Evolutionary conservation across 2,113 vertebrate species (phyloP).

Genomic region (Percopsis transmontana): DNA sequence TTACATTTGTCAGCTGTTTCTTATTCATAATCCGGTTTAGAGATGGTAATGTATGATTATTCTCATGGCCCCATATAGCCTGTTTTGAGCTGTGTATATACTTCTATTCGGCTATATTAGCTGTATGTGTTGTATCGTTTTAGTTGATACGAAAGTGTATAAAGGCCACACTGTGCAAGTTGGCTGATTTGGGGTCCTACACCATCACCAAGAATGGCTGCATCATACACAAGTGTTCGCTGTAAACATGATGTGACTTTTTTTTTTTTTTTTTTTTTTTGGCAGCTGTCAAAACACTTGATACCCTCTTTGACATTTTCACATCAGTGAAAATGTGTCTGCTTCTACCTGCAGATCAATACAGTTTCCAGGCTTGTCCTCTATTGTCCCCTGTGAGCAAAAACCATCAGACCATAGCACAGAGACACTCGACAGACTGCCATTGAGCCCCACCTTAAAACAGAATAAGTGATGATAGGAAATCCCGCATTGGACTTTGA

Average conservation of each 20-base stretch:
- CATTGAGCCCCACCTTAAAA: slow-evolving; percentile 44
- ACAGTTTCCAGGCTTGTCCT: slow-evolving; percentile 41
- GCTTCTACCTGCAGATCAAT: slow-evolving; percentile 39
- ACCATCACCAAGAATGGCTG: slow-evolving; percentile 46
- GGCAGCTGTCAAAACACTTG: slow-evolving; percentile 49
- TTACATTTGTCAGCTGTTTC: background rate
- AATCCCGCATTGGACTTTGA: slow-evolving; percentile 46
- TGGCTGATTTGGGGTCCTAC: slow-evolving; percentile 17
- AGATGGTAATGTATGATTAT: background rate
- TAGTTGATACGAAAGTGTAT: background rate
- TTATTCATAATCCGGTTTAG: background rate
- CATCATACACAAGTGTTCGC: slow-evolving; percentile 46
- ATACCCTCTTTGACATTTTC: slow-evolving; percentile 40
- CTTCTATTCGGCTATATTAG: background rate
- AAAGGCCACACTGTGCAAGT: background rate
- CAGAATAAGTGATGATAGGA: slow-evolving; percentile 36
- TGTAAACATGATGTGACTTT: slow-evolving; percentile 44
- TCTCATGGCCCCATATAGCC: background rate
- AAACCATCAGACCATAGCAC: slow-evolving; percentile 4
- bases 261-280: slow-evolving; percentile 24
- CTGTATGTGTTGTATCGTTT: background rate
- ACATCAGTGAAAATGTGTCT: slow-evolving; percentile 49
- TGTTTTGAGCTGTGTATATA: background rate
- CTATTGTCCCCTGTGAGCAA: slow-evolving; percentile 33
- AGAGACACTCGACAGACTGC: slow-evolving; percentile 11